phyloP scores from a whole-genome alignment of 2,888 invertebrate species.

The Holacanthella duospinosa region DNA sequence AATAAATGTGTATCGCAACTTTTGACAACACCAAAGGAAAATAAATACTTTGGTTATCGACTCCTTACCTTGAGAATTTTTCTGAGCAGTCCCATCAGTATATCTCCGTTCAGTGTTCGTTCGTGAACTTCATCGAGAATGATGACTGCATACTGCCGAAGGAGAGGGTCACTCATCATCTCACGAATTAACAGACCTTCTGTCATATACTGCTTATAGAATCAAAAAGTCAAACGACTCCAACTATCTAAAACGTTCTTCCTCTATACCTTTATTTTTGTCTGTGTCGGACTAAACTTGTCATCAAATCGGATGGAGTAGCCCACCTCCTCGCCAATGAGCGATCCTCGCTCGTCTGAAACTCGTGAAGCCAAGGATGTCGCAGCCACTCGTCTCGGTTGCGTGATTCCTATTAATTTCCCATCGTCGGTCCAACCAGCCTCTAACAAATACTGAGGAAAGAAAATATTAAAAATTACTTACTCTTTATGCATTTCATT shows the following conservation, averaged over 20 bases:
- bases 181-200: constrained; percentile 90
- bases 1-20: too few species aligned
- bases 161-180: constrained; percentile 86
- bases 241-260: too few species aligned
- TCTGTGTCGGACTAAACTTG: constrained; percentile 48
- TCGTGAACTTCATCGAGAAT: constrained; percentile 95
- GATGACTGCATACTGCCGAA: constrained; percentile 76
- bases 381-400: constrained; percentile 83
- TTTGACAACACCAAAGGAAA: too few species aligned
- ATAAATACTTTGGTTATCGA: too few species aligned
- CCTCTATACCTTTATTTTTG: constrained; percentile 60
- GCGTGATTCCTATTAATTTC: constrained; percentile 71
- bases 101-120: constrained; percentile 81
- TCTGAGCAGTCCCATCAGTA: constrained; percentile 82
- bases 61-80: constrained; percentile 77
- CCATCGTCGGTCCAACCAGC: constrained; percentile 70
- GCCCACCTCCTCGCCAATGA: constrained; percentile 67
- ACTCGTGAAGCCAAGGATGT: constrained; percentile 77
- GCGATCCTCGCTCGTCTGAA: constrained; percentile 70
- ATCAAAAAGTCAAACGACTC: constrained; percentile 29
- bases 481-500: neutral
- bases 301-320: constrained; percentile 75
- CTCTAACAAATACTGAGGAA: constrained; percentile 70
- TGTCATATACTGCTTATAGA: constrained; percentile 68
- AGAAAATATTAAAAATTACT: constrained; percentile 31